Base-by-base conservation (phyloP, 2,888 invertebrate species). In the Dicyrtoma fusca region DNA sequence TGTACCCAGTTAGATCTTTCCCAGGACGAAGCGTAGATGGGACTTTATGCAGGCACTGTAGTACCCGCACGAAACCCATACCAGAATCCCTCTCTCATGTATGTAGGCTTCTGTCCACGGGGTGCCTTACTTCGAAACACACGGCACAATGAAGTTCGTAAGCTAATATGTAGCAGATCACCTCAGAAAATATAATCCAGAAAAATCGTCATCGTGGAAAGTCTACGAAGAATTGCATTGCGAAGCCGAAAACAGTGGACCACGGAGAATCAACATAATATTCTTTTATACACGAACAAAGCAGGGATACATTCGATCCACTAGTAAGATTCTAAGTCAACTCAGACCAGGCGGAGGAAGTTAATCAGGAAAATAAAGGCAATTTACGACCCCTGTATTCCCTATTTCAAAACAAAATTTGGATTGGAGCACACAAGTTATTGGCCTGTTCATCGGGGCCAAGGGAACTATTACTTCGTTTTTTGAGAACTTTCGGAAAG, bases 191-290 rank as follows among this genome's bases (percentile, higher is more conserved):
- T 47, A 25, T 1, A 19, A 44, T n/a, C n/a, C n/a, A n/a, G n/a
- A n/a, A n/a, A n/a, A n/a, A n/a, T n/a, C n/a, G n/a, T n/a, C n/a
- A n/a, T n/a, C n/a, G 11, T 74, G 34, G 53, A 65, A 19, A 25
- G 74, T 74, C 0, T 17, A 59, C 34, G 74, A 74, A 68, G 74
- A 74, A n/a, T n/a, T n/a, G 42, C 6, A 63, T 17, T 13, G 6
- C 17, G 14, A 13, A 13, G 47, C 45, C 2, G 63, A 34, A 25
- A 6, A 61, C 14, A 65, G 47, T 51, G 11, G 73, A n/a, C 57
- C n/a, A n/a, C n/a, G n/a, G n/a, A n/a, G 73, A 66, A 53, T 73
- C 19, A 70, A 70, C 26, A 70, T 73, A 1, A 23, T 73, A 10
- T 57, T 65, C 13, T 62, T 14, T 21, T 1, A 23, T 10, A 21